phyloP scores from a whole-genome alignment of 1,140 invertebrate species.

The Zelostemma sp. region DNA sequence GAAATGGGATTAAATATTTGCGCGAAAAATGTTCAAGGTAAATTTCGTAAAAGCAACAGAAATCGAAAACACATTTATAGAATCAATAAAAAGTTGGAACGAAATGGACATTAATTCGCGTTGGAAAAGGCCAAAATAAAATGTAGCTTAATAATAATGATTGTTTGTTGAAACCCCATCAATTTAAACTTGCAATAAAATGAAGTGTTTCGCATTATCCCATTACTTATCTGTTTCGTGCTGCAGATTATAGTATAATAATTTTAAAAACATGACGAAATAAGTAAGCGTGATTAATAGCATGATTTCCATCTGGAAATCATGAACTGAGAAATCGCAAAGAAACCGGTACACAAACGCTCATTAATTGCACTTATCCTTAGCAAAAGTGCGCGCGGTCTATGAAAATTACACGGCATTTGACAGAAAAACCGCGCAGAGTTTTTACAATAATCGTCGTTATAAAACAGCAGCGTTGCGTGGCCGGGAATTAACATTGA shows the following conservation, averaged over 20 bases:
- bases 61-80: background rate
- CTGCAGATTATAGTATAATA: conserved; percentile 1
- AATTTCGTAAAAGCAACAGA: background rate
- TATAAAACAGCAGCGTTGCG: no score
- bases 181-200: background rate
- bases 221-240: background rate
- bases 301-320: background rate
- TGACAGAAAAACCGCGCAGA: no score
- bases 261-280: conserved; percentile 4
- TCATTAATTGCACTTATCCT: background rate
- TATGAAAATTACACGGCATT: background rate
- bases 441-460: no score
- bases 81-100: background rate
- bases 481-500: no score
- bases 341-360: background rate
- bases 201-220: background rate
- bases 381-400: background rate
- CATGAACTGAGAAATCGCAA: background rate
- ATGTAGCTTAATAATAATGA: background rate
- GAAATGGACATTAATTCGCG: background rate
- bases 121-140: background rate
- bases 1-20: background rate
- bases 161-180: no score
- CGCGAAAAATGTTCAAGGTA: background rate
- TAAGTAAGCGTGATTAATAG: conserved; percentile 1